Evolutionary conservation across 2,797 vertebrate genomes (phyloP), one percentile per base, ranked within the genome.

Genomic region (Peromyscus nudipes): DNA sequence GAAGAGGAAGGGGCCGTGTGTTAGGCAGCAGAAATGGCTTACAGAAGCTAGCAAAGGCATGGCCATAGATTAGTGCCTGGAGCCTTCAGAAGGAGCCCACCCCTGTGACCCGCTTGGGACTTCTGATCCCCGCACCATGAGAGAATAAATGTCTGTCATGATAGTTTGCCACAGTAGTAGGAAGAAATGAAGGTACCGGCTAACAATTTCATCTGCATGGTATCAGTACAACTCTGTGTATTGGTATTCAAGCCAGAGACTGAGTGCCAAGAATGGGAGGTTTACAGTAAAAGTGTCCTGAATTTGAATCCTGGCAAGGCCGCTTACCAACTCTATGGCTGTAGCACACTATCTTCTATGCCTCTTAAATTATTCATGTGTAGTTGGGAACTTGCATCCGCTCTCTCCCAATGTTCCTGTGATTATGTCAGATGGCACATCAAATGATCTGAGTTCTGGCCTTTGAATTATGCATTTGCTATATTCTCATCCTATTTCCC

Each of bases 301-400:
- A 91, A 75, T 91, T 69, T 83, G 81, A 90, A 89, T 94, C 76
- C 34, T 55, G n/a, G 34, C 43, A 75, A 19, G 27, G 29, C 21
- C 6, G 0, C 65, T 75, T 71, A 8, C 27, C 9, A 23, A 21
- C 21, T 55, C 4, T 37, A 17, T 21, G 69, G 62, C 40, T 25
- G 5, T n/a, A 57, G 21, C 12, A 3, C 57, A 75, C n/a, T 77
- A 85, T 17, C 10, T 52, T 77, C n/a, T 27, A 1, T 14, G 17
- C 4, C 40, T 34, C 46, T 60, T 67, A 77, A 46, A 71, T 62
- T 55, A 60, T 31, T 84, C 75, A 89, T 31, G 55, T 90, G 81
- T 43, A 57, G 27, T 37, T 84, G 1, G 2, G 37, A 13, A 8
- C 57, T 80, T 23, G 34, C 2, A 52, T 1, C 29, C 27, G 23